phyloP scores from a whole-genome alignment of 2,113 vertebrate genomes.

The Colistium nudipinnis region DNA sequence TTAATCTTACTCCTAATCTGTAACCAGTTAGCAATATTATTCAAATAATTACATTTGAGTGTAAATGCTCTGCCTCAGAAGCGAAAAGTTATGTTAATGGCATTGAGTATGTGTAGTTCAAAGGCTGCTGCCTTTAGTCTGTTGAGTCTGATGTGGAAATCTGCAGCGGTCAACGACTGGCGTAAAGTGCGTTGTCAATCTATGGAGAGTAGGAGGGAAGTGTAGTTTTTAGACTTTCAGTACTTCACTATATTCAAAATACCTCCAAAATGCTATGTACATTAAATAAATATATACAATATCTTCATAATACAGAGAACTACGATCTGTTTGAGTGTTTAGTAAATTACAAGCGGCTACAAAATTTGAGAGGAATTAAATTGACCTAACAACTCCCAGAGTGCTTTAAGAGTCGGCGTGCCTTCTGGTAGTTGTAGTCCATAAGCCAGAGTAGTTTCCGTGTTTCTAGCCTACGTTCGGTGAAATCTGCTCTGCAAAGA shows the following conservation, averaged over 20 bases:
- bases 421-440: conserved; percentile 75
- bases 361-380: neutral
- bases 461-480: conserved; percentile 59
- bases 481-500: conserved; percentile 76
- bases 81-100: too few relatives aligned
- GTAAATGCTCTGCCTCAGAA: too few relatives aligned
- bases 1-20: too few relatives aligned
- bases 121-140: too few relatives aligned
- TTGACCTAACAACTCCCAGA: conserved; percentile 49
- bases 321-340: rapidly evolving
- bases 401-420: neutral
- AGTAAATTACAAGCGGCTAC: rapidly evolving
- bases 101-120: too few relatives aligned
- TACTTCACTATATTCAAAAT: rapidly evolving
- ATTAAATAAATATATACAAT: neutral
- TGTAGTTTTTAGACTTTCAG: conserved; percentile 15
- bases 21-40: too few relatives aligned
- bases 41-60: too few relatives aligned
- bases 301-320: neutral
- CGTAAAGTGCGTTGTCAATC: neutral
- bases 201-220: conserved; percentile 25
- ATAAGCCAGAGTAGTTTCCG: conserved; percentile 54
- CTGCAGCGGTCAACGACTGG: neutral
- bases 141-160: neutral
- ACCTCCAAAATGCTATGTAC: too few relatives aligned